Evolutionary conservation across 2,797 vertebrate genomes (phyloP), one percentile per base, ranked within the genome.

Genomic region (Esox masquinongy): DNA sequence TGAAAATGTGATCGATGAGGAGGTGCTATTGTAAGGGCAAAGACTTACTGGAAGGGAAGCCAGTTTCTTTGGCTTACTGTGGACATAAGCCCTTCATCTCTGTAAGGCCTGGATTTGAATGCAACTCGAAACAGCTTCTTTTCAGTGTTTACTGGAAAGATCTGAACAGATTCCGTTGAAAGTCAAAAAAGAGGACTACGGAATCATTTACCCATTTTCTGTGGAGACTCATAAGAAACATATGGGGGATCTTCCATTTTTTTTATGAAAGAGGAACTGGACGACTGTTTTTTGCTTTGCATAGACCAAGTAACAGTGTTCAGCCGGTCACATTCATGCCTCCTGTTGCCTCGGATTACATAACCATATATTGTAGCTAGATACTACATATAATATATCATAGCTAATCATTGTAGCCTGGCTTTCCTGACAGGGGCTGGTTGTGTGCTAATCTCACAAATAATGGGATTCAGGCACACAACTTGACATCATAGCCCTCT

Each of bases 381-480:
- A 22, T 26, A 26, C 47, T 39, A 39, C 36, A 51, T 16, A 51
- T 29, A 22, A 17, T 68, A 71, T 72, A 84, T 80, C 73, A 69
- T 76, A 78, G 67, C 72, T 83, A 78, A 82, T 76, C 66, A 67
- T 67, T 70, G n/a, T 70, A 78, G 51, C 61, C 59, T 74, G 76
- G 76, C 17, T 56, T 39, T 68, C 43, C 71, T 73, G 79, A 85
- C 75, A 82, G 79, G 69, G 79, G 75, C 85, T 92, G 86, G 89
- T 91, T 92, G 85, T 90, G 89, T 83, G 80, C 82, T 86, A 91
- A 93, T 92, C 88, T 83, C 69, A 85, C 74, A 75, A 77, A 84
- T 95, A 94, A 94, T 91, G 86, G 92, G 89, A 88, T 90, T 91
- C 92, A 94, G 90, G 91, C 93, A 93, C 92, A 94, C 91, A 91